Base-by-base conservation (phyloP, 2,797 vertebrate species). In the Xenopus petersii region DNA sequence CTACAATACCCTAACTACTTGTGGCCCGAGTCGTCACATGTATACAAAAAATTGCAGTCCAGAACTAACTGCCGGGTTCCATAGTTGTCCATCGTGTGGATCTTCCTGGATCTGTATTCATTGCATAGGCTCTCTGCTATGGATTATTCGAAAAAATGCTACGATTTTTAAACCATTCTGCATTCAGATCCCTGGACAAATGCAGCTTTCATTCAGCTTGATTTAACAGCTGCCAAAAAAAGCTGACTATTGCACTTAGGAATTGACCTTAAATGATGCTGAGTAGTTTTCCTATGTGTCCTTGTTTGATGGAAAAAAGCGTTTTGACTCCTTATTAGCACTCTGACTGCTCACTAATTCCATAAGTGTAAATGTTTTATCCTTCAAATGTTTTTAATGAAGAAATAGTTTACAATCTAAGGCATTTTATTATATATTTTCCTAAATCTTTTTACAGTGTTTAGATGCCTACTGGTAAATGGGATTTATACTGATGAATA, bases 1-100 rank as follows among this genome's bases (percentile, higher is more conserved):
- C 81, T 82, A 84, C 86, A 87, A 82, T 88, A 81, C 75, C 82
- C 82, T 88, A 89, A 88, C 90, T 82, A 85, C 82, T 76, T 33
- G 80, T 67, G 83, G 63, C 84, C 88, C 89, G 90, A 91, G 84
- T 91, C 89, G 89, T 88, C 82, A 75, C 83, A 71, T 90, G 86
- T 86, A 87, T 42, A 42, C 36, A 88, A 89, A 84, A 84, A 80
- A 77, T 85, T 84, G 87, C 87, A 88, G 87, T 85, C 85, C 70
- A 75, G 82, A 86, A 82, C 69, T 84, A 84, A 36, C 75, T 55
- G 61, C 30, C 21, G 8, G 70, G 11, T 33, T 24, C 71, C 33
- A 70, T 74, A 65, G 46, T 74, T 60, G 26, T 48, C 49, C 2
- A 17, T 62, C 67, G 16, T 77, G 69, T 77, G 59, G 49, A 60